Evolutionary conservation across 2,113 vertebrate species (phyloP).

Genomic region (Tichodroma muraria): DNA sequence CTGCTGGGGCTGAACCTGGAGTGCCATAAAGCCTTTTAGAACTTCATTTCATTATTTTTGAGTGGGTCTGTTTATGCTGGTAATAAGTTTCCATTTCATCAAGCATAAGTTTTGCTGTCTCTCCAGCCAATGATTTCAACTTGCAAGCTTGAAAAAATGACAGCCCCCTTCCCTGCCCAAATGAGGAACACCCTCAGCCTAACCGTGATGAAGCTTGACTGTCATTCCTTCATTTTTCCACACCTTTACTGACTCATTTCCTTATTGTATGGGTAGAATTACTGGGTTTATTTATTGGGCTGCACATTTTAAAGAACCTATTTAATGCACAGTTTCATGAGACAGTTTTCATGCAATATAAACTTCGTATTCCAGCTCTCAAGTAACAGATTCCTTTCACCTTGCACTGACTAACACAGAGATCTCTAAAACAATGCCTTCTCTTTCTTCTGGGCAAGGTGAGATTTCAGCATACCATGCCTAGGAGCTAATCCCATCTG

Average conservation of each 20-base stretch:
- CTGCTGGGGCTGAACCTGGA: slow-evolving; percentile 10
- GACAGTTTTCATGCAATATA: slow-evolving; percentile 18
- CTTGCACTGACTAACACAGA: background rate
- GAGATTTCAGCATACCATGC: background rate
- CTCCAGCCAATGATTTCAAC: background rate
- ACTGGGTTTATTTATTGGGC: background rate
- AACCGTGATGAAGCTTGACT: background rate
- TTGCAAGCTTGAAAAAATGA: background rate
- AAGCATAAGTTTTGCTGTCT: background rate
- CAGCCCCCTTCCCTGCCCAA: background rate
- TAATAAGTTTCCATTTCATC: slow-evolving; percentile 24
- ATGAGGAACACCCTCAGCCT: background rate
- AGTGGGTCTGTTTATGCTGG: slow-evolving; percentile 20
- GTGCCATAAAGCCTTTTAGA: slow-evolving; percentile 27
- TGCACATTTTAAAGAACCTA: background rate
- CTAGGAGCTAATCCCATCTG: background rate
- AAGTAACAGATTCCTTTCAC: background rate
- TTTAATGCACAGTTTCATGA: slow-evolving; percentile 24
- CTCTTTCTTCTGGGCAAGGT: background rate
- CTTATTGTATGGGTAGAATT: background rate
- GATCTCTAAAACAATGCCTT: background rate
- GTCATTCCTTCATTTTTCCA: background rate
- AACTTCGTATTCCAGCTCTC: background rate
- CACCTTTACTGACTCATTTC: background rate
- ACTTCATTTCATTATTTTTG: slow-evolving; percentile 30